phyloP scores from a whole-genome alignment of 2,797 vertebrate genomes.

The Falco rusticolus region DNA sequence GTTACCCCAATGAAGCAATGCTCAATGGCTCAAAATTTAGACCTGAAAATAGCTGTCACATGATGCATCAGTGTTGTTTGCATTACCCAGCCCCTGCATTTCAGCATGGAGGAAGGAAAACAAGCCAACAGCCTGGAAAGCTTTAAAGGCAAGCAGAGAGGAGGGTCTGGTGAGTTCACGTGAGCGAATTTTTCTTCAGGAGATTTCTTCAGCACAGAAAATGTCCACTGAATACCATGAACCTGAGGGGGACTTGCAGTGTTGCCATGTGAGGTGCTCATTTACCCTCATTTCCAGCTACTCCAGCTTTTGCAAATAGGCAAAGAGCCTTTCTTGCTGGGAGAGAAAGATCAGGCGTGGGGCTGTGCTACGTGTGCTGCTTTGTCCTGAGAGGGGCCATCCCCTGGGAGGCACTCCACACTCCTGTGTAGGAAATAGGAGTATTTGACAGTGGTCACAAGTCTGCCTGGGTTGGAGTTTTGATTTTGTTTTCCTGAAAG shows the following conservation, averaged over 20 bases:
- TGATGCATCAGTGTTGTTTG: not conserved
- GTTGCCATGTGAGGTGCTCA: not conserved
- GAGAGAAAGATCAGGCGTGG: not conserved
- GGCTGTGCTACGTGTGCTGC: not conserved
- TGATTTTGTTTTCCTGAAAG: constrained; percentile 14
- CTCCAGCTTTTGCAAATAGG: not conserved
- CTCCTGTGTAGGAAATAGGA: not conserved
- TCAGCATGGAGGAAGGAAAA: not conserved
- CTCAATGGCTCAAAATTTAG: not conserved
- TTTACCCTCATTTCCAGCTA: not conserved
- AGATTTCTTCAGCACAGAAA: not conserved
- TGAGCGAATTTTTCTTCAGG: not conserved
- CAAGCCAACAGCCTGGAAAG: not conserved
- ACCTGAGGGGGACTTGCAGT: not conserved
- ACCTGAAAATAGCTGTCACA: not conserved
- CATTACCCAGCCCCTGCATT: not conserved
- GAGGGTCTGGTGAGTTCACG: not conserved
- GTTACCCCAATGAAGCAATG: not conserved
- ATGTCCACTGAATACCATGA: not conserved
- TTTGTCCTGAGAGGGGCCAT: not conserved
- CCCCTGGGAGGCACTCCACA: not conserved
- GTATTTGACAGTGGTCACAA: not conserved
- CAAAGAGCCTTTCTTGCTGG: not conserved
- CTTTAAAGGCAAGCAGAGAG: not conserved
- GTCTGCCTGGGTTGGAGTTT: not conserved